A percentile compares a stretch with the other conserved stretches of the same genome.
Evolutionary conservation across 2,888 invertebrate species (phyloP).

Genomic region (Lasioglossum leucozonium): DNA sequence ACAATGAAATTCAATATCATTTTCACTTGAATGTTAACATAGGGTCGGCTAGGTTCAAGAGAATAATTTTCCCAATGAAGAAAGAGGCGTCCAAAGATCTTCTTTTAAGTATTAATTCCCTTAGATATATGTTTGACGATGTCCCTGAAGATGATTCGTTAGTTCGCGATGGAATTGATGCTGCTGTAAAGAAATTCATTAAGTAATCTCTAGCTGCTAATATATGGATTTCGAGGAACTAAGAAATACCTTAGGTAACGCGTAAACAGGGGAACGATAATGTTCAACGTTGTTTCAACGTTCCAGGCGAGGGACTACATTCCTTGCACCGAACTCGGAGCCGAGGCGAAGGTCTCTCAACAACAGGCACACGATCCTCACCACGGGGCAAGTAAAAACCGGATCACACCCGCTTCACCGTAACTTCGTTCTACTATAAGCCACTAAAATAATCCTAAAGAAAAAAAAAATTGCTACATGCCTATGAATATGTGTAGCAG

Average conservation of each 20-base stretch:
- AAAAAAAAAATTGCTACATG: conserved; percentile 77
- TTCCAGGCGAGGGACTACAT: conserved; percentile 88
- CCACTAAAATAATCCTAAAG: conserved; percentile 76
- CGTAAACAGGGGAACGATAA: background rate
- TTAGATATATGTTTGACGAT: background rate
- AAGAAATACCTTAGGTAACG: background rate
- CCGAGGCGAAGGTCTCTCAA: conserved; percentile 92
- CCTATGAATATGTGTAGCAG: conserved; percentile 80
- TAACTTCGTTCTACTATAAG: conserved; percentile 69
- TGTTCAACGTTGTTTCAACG: background rate
- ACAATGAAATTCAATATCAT: no score
- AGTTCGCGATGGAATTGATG: background rate
- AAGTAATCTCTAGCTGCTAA: background rate
- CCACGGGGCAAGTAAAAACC: conserved; percentile 85
- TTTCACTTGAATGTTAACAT: no score
- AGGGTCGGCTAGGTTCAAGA: background rate
- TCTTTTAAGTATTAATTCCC: background rate
- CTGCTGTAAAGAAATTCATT: background rate
- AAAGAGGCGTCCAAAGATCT: background rate
- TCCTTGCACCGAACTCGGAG: conserved; percentile 92
- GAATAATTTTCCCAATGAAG: background rate
- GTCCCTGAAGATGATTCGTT: background rate
- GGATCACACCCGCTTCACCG: conserved; percentile 63
- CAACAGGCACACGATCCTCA: conserved; percentile 87
- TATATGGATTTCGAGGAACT: background rate